Evolutionary conservation across 1,140 invertebrate species (phyloP), one percentile per base, ranked within the genome.

Genomic region (Anthonomus grandis): DNA sequence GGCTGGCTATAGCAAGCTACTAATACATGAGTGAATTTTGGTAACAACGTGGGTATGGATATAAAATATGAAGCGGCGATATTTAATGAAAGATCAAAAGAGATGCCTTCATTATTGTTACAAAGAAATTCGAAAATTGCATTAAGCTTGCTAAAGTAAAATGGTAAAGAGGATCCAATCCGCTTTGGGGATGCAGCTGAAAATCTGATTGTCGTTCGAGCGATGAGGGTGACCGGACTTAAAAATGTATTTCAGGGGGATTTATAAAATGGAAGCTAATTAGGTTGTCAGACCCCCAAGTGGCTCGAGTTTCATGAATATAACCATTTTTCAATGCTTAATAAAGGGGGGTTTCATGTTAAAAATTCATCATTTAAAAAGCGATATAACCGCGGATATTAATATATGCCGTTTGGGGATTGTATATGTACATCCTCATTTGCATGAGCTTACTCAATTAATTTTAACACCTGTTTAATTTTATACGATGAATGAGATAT

Each of bases 31-130:
- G n/a, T n/a, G n/a, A n/a, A n/a, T n/a, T n/a, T n/a, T n/a, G n/a
- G n/a, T n/a, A n/a, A n/a, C n/a, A n/a, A n/a, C n/a, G n/a, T n/a
- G n/a, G n/a, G n/a, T n/a, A n/a, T n/a, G n/a, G n/a, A n/a, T n/a
- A n/a, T n/a, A n/a, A n/a, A n/a, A n/a, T n/a, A n/a, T 48, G 13
- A 39, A 57, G 48, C 42, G 45, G 22, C 54, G 49, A 50, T 57
- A 50, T 48, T 48, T 57, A 57, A 57, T 42, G 54, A 49, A 22
- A 57, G 54, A 57, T 57, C 54, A 57, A 57, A 57, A 49, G 54
- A 57, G 54, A 49, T 49, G 54, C 36, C 46, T 57, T 57, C 54
- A 49, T 49, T 48, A 57, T 48, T 49, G 54, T 57, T 49, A 57
- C 54, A 57, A 57, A 57, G 54, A 57, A n/a, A 57, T 57, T 27